Evolutionary conservation across 2,113 vertebrate species (phyloP), one percentile per base, ranked within the genome.

Genomic region (Apodemus sylvaticus): DNA sequence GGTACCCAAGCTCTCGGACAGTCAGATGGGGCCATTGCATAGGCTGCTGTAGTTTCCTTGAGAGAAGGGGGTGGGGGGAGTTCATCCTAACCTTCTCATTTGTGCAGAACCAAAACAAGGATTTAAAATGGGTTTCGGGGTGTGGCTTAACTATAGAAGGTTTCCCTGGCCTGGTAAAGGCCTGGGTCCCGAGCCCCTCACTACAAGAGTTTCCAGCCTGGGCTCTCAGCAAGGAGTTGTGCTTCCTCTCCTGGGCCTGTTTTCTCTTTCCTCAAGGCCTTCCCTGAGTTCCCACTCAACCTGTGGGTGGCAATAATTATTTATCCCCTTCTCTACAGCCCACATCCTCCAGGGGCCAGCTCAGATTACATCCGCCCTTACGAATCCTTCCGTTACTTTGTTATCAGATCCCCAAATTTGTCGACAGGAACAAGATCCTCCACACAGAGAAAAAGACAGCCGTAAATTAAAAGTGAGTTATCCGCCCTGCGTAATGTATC

Each of bases 331-430:
- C 94, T 81, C 64, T 39, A 48, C 95, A 96, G 68, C 90, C 85
- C 86, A 58, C 91, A 48, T 89, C 78, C 94, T 93, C 96, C 83
- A 86, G 90, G 89, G 89, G 90, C 73, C 88, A 48, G 58, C 93
- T 96, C 95, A 55, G 89, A 45, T 97, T 97, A 97, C 96, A 97
- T 39, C 78, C 91, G 85, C 85, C 90, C 93, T 95, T 81, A 94
- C 62, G 92, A 88, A 89, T 86, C 91, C 91, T 97, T 96, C 96
- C 94, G 96, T 95, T 73, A 71, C 96, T 97, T 97, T 97, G 97
- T 96, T 94, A 97, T 96, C 94, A 95, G 97, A 97, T 96, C 95
- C 91, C 68, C 91, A 95, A 94, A 96, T 94, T 48, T 91, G 68
- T 96, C 95, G 94, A 34, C 88, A 89, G 73, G 93, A 95, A 93